phyloP scores from a whole-genome alignment of 2,888 invertebrate species.

The Trichacis sp. region DNA sequence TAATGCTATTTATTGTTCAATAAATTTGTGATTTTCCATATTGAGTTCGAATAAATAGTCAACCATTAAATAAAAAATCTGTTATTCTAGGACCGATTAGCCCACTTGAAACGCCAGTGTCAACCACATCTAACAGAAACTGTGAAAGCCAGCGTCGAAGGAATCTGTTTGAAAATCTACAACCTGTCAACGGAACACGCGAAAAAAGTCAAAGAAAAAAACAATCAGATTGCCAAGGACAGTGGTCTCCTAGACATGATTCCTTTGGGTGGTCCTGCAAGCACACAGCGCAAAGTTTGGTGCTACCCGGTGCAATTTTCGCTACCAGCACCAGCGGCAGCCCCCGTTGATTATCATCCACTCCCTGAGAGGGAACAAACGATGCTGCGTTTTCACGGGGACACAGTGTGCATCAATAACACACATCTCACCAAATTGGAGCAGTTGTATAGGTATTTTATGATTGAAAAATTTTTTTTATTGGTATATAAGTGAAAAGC shows the following conservation, averaged over 20 bases:
- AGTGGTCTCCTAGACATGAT: conserved; percentile 78
- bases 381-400: conserved; percentile 87
- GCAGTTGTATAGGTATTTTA: conserved; percentile 83
- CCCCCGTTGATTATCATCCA: conserved; percentile 73
- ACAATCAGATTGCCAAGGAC: conserved; percentile 86
- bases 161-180: conserved; percentile 94
- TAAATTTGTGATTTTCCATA: no score
- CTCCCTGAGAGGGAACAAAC: conserved; percentile 88
- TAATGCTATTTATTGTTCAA: no score
- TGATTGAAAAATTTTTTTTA: no score
- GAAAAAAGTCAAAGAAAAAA: conserved; percentile 89
- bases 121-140: conserved; percentile 96
- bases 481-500: no score
- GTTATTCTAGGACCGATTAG: conserved; percentile 73
- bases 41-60: no score
- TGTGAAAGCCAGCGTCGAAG: conserved; percentile 94
- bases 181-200: conserved; percentile 92
- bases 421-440: conserved; percentile 94
- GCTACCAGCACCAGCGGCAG: conserved; percentile 86
- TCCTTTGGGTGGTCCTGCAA: conserved; percentile 75
- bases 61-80: no score
- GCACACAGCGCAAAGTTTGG: conserved; percentile 88
- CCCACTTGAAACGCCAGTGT: conserved; percentile 93
- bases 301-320: conserved; percentile 95
- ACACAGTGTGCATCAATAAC: conserved; percentile 86